Conservation (phyloP, 2,888 invertebrate species). For the Synanthedon formicaeformis region DNA sequence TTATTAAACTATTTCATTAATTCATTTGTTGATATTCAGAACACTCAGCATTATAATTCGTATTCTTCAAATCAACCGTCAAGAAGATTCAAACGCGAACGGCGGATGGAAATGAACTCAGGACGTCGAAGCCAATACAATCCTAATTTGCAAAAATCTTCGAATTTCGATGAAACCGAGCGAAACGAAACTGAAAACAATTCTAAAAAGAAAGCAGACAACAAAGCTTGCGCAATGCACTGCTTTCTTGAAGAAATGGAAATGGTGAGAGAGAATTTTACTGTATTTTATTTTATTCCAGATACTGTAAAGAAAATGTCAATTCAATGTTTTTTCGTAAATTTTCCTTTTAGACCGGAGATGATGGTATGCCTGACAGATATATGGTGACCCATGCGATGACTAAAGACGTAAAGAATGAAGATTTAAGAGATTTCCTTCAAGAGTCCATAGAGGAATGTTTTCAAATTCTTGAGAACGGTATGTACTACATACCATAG, state of each 20-base stretch:
- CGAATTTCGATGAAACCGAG: constrained; percentile 25
- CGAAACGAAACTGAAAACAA: constrained; percentile 33
- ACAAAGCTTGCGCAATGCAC: constrained; percentile 71
- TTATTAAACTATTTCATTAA: no score
- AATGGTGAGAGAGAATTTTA: constrained; percentile 60
- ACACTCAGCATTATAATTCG: constrained; percentile 23
- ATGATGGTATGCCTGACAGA: constrained; percentile 74
- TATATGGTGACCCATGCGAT: constrained; percentile 72
- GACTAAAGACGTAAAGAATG: constrained; percentile 72
- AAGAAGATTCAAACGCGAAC: constrained; percentile 42
- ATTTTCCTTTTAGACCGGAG: constrained; percentile 57
- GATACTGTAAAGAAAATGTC: neutral
- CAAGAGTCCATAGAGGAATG: constrained; percentile 80
- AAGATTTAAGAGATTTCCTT: constrained; percentile 76
- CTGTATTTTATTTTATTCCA: neutral
- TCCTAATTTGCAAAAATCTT: constrained; percentile 31
- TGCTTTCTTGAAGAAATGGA: constrained; percentile 78
- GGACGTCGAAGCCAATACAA: constrained; percentile 59
- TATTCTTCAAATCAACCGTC: constrained; percentile 26
- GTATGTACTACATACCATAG: constrained; percentile 21
- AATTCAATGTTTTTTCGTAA: no score
- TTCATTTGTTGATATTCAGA: constrained; percentile 13
- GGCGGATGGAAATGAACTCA: constrained; percentile 37
- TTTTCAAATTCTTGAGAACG: constrained; percentile 72
- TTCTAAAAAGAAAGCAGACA: constrained; percentile 25